phyloP scores from a whole-genome alignment of 2,888 invertebrate species.

The Tinea semifulvella region DNA sequence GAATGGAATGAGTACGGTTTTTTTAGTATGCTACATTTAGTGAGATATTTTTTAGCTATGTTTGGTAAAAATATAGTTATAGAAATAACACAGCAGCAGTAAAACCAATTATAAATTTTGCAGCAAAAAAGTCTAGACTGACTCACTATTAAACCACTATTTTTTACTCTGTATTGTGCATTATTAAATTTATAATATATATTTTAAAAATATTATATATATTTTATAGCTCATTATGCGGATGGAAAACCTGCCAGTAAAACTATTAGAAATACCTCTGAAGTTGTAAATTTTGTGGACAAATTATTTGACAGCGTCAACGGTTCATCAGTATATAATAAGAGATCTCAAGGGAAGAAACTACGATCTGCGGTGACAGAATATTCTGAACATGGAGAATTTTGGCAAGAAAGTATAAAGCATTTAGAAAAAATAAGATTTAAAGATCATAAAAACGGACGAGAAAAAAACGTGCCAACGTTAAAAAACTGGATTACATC shows the following conservation, averaged over 20 bases:
- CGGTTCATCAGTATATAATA: neutral
- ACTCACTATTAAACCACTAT: no score
- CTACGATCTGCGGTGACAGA: neutral
- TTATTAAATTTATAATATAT: neutral
- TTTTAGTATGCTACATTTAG: no score
- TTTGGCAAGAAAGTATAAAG: neutral
- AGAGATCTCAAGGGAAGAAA: neutral
- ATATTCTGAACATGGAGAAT: neutral
- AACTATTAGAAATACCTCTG: constrained; percentile 13
- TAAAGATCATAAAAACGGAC: neutral
- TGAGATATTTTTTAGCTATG: no score
- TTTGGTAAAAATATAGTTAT: no score
- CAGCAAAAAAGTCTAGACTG: no score
- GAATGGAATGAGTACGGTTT: no score
- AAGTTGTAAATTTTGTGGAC: constrained; percentile 12
- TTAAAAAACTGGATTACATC: neutral
- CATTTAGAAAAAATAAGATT: neutral
- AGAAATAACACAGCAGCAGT: no score
- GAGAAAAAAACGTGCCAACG: neutral
- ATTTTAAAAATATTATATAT: neutral
- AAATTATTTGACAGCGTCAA: constrained; percentile 13
- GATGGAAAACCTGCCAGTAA: constrained; percentile 11
- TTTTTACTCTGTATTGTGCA: neutral
- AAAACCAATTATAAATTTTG: no score
- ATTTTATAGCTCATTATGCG: constrained; percentile 13